A percentile compares a stretch with the other conserved stretches of the same genome.
Conservation (phyloP, 2,888 invertebrate genomes). For the Tricholauxania praeusta region DNA sequence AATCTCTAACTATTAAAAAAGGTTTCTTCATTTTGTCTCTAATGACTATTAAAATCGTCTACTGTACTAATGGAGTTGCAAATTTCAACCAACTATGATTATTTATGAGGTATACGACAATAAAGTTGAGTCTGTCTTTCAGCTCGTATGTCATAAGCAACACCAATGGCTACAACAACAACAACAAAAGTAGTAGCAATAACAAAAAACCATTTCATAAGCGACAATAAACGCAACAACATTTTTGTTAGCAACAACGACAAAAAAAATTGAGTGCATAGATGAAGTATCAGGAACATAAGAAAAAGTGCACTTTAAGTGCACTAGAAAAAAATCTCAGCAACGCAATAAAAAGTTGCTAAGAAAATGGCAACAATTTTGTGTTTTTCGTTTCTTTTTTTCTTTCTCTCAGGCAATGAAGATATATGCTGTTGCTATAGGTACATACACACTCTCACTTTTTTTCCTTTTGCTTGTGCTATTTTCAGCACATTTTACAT, state of each 20-base stretch:
- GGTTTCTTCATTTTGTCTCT: no score
- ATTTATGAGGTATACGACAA: neutral
- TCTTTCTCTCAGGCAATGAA: neutral
- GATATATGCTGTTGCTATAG: constrained; percentile 7
- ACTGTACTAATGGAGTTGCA: neutral
- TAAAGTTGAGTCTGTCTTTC: neutral
- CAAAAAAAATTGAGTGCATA: no score
- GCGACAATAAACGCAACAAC: neutral
- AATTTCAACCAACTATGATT: neutral
- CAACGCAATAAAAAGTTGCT: constrained; percentile 12
- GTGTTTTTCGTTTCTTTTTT: no score
- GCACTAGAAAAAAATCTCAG: neutral
- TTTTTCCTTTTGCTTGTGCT: neutral
- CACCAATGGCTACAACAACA: neutral
- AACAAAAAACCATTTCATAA: neutral
- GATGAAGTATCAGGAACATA: neutral
- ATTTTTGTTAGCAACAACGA: no score
- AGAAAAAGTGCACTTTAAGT: neutral
- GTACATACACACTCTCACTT: neutral
- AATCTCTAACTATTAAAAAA: no score
- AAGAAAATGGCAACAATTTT: constrained; percentile 5
- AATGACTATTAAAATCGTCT: no score
- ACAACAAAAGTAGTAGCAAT: neutral
- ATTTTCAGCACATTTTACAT: neutral
- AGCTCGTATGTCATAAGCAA: constrained; percentile 2